Base-by-base conservation (phyloP, 1,140 invertebrate genomes). In the Pararge aegeria region DNA sequence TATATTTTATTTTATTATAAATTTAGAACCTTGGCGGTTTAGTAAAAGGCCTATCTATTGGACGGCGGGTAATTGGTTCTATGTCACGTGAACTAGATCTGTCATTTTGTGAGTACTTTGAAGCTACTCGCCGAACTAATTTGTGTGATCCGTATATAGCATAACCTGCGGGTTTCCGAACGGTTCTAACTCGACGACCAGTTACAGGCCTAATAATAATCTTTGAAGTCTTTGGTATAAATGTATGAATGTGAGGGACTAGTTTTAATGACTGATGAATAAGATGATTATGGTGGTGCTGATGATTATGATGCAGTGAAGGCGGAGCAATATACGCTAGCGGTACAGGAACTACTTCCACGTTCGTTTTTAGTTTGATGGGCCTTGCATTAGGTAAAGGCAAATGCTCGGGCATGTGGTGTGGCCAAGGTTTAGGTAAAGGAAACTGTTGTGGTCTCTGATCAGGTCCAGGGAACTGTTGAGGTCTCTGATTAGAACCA, bases 271-370 rank as follows among this genome's bases (percentile, higher is more conserved):
- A 49, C 21, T 68, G 57, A 42, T 66, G 66, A 3, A 71, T 61
- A 61, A 65, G 66, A 48, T 61, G 49, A 34, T 71, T 61, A 34
- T 73, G 68, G 6, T 64, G 53, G 18, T 73, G 69, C 37, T 66
- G 61, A 44, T 75, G 67, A 44, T 70, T 55, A 12, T 68, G 62
- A 15, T 68, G 65, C 18, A 67, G 13, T 1, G 84, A 80, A 5
- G 86, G 86, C 13, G 86, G 84, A 15, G 80, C 77, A 21, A 89
- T 87, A 21, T 89, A 89, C 0, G 76, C 74, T 18, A 89, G 56
- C 15, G 86, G 86, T 24, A 85, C 83, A 12, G 74, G 78, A 10
- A 86, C 83, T 2, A 89, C 66, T 69, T 89, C 84, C 0, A 89
- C 82, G 16, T 66, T 78, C 0, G 86, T 89, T 58, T 80, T 89